Base-by-base conservation (phyloP, 2,113 vertebrate genomes). In the Zosterops pallidus region DNA sequence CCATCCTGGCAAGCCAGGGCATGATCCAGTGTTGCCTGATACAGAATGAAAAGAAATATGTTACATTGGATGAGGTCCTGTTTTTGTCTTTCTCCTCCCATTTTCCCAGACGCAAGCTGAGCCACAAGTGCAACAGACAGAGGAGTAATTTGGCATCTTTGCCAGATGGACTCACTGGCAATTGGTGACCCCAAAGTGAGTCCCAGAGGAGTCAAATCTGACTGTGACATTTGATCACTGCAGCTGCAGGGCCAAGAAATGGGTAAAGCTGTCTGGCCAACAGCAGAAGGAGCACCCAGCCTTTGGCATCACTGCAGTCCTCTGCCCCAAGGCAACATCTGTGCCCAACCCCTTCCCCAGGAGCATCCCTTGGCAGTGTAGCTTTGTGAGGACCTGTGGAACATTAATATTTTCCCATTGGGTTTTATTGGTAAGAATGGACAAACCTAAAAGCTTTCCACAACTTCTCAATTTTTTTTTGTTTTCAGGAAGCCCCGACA, bases 381-480 rank as follows among this genome's bases (percentile, higher is more conserved):
- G 26, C 49, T 69, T n/a, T 0, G 0, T 17, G n/a, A 49, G n/a
- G 16, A 9, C 2, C 50, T 70, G 29, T 7, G 5, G 10, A 35
- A 83, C 12, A 14, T 14, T 37, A 10, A 57, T 20, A 19, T 71
- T 91, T 44, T 63, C 23, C 26, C 82, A 0, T 52, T 2, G 2
- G 5, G 9, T 56, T 95, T 79, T 82, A 28, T 2, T 69, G 46
- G 25, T 52, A 12, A 62, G 92, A 79, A 65, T 0, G 0, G n/a
- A 68, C n/a, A 76, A 55, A 14, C 5, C 39, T 46, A 29, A 77
- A 86, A 76, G 0, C 31, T 86, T 68, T 68, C 49, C 14, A 80
- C 25, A 57, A 3, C 17, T 55, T 42, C 42, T 31, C 24, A 74
- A 90, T 49, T 35, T 63, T 39, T 63, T 39, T 65, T 9, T 72